Evolutionary conservation across 2,797 vertebrate genomes (phyloP), one percentile per base, ranked within the genome.

Genomic region (Etheostoma nigrum): DNA sequence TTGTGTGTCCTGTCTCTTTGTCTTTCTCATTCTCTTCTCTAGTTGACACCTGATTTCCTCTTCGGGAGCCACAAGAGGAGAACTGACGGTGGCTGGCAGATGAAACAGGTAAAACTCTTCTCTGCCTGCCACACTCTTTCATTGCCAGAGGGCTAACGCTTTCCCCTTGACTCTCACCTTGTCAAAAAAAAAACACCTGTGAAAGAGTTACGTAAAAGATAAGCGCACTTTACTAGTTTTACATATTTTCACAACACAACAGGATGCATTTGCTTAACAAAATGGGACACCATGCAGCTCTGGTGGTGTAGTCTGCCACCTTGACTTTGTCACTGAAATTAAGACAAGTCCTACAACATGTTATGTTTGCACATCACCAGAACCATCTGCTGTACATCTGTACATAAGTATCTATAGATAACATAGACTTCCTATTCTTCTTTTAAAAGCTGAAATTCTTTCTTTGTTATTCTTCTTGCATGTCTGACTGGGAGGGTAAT

Each of bases 41-140:
- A 95, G 95, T 62, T 91, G 70, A 91, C 93, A 10, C 88, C 93
- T 73, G 91, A 95, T 79, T 88, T 92, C 74, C 49, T 90, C 67
- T 88, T 90, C 23, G 90, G 87, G 45, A 92, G 82, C 70, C 85
- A 92, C 71, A 90, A 89, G 69, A 86, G 84, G 68, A 88, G 86
- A 67, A 59, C 78, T 57, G 91, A 89, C 67, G 25, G 74, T 60
- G 76, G 81, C 69, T 95, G 90, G 91, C 87, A 92, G 79, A 86
- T 91, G 85, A 94, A 89, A 84, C 94, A 94, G 93, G 94, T 96
- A 67, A 89, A 59, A 30, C 49, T 55, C 53, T 52, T 72, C 36
- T 77, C 33, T 61, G 58, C 13, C 47, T 77, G 53, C 61, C 61
- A 27, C 61, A 76, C 27, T 74, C 36, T 79, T 70, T 78, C 53